Evolutionary conservation across 2,797 vertebrate genomes (phyloP), one percentile per base, ranked within the genome.

Genomic region (Allobates femoralis): DNA sequence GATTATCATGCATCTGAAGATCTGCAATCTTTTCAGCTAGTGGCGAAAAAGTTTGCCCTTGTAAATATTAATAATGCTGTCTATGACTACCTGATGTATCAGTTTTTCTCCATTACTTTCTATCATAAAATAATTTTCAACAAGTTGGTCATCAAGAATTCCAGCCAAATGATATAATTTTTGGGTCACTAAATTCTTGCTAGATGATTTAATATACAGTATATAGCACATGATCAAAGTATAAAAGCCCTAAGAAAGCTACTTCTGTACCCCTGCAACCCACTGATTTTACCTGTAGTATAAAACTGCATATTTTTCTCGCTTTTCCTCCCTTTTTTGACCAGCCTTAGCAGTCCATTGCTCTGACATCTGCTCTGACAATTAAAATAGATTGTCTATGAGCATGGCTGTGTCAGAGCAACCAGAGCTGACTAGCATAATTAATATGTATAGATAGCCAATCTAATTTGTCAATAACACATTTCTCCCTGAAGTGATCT

Each of bases 391-490:
- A 83, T 83, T 83, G 66, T 56, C 67, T 26, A 32, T 55, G 80
- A 82, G 80, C 66, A 56, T 82, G 80, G 30, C n/a, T 67, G 46
- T 82, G 80, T 82, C 80, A 82, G 80, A 55, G 66, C 66, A 56
- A 71, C 28, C 66, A 41, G 26, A 74, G 67, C 67, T 74, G 81
- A 71, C 81, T 55, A 56, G 69, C 51, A 83, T 83, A 83, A 83
- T 74, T 83, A 58, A 83, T 58, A 73, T 73, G 81, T 83, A 83
- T 83, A 83, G 81, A 73, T 83, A 83, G 67, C 51, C 67, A 58
- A 74, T 73, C 51, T 83, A 83, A 71, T 82, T 82, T 82, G 80
- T 82, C 80, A 82, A 82, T 82, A 71, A 71, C 80, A 82, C 80
- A 82, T 82, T 77, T 82, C 64, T 71, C 64, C 66, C 46, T n/a